phyloP scores from a whole-genome alignment of 2,888 invertebrate species.

The Rhagonycha lutea region DNA sequence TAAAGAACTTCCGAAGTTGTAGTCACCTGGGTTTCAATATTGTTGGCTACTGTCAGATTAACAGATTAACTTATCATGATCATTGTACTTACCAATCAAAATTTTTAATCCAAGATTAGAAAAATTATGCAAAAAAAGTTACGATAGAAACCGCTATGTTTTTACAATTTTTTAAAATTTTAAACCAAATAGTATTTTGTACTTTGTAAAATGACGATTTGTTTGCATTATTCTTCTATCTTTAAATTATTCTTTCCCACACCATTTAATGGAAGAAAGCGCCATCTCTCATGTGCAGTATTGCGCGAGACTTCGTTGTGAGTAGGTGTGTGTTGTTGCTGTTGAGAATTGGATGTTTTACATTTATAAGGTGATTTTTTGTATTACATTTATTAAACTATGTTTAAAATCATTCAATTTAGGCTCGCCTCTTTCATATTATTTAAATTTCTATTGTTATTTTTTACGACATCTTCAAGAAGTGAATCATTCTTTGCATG shows the following conservation, averaged over 20 bases:
- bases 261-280: conserved; percentile 24
- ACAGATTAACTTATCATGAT: background rate
- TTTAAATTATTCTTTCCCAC: conserved; percentile 4
- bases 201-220: background rate
- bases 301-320: conserved; percentile 40
- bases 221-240: background rate
- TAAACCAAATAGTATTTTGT: background rate
- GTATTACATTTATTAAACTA: background rate
- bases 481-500: background rate
- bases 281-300: conserved; percentile 43
- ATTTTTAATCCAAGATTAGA: background rate
- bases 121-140: background rate
- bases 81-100: background rate
- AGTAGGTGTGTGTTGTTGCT: conserved; percentile 45
- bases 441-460: background rate
- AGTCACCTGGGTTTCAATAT: background rate
- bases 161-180: too few species aligned
- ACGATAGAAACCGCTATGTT: too few species aligned
- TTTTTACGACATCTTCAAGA: background rate
- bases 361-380: conserved; percentile 41
- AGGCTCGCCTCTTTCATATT: background rate
- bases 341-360: conserved; percentile 42
- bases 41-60: background rate
- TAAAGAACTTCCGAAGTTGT: background rate
- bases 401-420: too few species aligned